Evolutionary conservation across 2,888 invertebrate genomes (phyloP).

Genomic region (Tipula lateralis): DNA sequence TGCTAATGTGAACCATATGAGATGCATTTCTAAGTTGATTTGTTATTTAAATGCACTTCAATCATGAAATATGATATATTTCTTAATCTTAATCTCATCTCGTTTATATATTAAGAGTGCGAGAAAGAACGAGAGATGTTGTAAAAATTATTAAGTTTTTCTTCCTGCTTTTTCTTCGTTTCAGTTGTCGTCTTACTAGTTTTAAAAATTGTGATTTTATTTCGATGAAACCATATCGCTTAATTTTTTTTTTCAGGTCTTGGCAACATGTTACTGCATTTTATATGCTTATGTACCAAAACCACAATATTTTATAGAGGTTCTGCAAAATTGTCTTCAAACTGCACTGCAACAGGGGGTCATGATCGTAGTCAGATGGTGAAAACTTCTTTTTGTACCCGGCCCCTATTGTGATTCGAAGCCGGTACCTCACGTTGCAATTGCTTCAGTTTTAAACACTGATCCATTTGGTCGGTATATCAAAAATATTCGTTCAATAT

Average conservation of each 20-base stretch:
- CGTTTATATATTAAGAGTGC: neutral
- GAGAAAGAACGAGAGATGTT: neutral
- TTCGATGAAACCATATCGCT: neutral
- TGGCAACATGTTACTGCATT: neutral
- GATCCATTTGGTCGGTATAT: no score
- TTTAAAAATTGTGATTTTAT: neutral
- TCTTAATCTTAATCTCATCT: neutral
- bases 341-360: no score
- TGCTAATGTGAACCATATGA: neutral
- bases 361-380: no score
- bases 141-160: neutral
- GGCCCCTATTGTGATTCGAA: no score
- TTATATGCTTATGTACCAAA: no score
- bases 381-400: no score
- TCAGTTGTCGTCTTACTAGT: neutral
- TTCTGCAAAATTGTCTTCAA: no score
- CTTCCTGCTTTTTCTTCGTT: neutral
- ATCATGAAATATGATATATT: conserved; percentile 2
- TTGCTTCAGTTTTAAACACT: no score
- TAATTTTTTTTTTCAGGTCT: neutral
- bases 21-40: neutral
- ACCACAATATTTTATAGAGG: no score
- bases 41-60: neutral
- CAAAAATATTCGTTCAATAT: no score
- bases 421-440: no score